These are phyloP conservation scores for Trichacis sp. DNA, from an alignment of 2,888 invertebrate genomes.

Conservation along the genomic window DNA sequence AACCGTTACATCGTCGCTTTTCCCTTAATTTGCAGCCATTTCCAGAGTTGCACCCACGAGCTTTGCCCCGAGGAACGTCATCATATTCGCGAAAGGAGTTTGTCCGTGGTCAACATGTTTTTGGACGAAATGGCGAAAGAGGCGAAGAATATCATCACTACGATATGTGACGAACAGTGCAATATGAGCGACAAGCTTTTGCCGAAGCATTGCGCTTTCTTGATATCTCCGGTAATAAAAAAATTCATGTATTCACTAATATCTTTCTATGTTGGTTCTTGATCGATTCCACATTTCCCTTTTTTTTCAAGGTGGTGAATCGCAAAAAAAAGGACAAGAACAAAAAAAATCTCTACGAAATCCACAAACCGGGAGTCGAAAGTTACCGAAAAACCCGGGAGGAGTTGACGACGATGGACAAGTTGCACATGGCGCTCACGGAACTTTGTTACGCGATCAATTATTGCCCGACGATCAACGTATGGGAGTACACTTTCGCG, in stretches of 20 bases:
- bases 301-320: slow-evolving; percentile 75
- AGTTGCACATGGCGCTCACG: slow-evolving; percentile 97
- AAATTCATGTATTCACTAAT: too few species aligned
- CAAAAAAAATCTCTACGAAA: slow-evolving; percentile 87
- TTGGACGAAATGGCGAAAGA: slow-evolving; percentile 99
- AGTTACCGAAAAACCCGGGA: slow-evolving; percentile 96
- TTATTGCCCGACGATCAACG: slow-evolving; percentile 95
- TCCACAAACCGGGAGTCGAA: slow-evolving; percentile 93
- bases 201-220: slow-evolving; percentile 94
- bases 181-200: slow-evolving; percentile 94
- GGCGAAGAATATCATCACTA: slow-evolving; percentile 97
- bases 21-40: slow-evolving; percentile 97
- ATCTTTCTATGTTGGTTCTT: too few species aligned
- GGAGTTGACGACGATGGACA: slow-evolving; percentile 98
- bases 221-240: slow-evolving; percentile 78
- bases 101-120: slow-evolving; percentile 97
- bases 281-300: too few species aligned
- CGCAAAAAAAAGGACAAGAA: slow-evolving; percentile 94
- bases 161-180: slow-evolving; percentile 98
- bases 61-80: slow-evolving; percentile 98
- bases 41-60: slow-evolving; percentile 97
- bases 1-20: slow-evolving; percentile 98
- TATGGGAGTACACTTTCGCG: slow-evolving; percentile 99
- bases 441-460: slow-evolving; percentile 98
- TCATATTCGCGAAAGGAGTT: slow-evolving; percentile 93